Evolutionary conservation across 2,113 vertebrate species (phyloP).

Genomic region (Psophia crepitans): DNA sequence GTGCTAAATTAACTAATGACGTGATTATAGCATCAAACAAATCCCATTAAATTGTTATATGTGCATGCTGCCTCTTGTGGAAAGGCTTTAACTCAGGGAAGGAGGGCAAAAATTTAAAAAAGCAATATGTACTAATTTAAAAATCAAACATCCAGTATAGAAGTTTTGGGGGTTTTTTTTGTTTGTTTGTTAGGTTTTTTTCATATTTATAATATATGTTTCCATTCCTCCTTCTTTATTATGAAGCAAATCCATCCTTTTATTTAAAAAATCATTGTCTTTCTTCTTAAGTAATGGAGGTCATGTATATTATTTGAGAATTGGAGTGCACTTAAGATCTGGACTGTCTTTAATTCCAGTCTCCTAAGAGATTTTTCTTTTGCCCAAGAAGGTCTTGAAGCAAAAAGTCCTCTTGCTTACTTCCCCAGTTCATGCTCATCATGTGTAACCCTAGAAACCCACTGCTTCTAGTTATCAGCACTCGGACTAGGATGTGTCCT

Average conservation of each 20-base stretch:
- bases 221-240: neutral
- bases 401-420: neutral
- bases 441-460: neutral
- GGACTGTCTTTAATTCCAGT: neutral
- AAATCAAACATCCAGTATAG: neutral
- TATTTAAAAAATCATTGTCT: neutral
- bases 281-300: neutral
- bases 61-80: neutral
- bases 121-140: neutral
- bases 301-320: neutral
- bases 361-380: neutral
- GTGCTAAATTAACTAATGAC: neutral
- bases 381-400: neutral
- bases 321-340: neutral
- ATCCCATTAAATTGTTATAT: neutral
- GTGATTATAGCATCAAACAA: neutral
- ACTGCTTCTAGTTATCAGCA: neutral
- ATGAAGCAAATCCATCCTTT: neutral
- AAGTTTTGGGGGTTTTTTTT: neutral
- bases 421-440: neutral
- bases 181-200: neutral
- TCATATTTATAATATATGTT: neutral
- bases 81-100: neutral
- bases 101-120: neutral
- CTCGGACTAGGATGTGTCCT: neutral